Percentiles rank a stretch among this genome's conserved stretches.
Conservation (phyloP, 2,797 vertebrate species). For the Tokudaia muenninki region DNA sequence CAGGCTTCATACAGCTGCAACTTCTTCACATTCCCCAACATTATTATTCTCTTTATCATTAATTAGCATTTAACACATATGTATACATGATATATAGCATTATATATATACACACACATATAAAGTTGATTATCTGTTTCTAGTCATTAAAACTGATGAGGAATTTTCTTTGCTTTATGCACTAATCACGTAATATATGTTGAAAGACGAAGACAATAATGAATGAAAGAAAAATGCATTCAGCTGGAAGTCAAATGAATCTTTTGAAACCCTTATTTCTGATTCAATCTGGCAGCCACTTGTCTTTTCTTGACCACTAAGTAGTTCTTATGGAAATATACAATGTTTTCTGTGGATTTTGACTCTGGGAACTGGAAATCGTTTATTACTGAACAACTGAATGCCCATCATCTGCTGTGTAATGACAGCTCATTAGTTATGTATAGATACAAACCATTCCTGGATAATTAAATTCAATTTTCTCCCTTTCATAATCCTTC, state of each 20-base stretch:
- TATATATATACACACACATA: neutral
- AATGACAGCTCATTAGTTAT: slow-evolving; percentile 70
- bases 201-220: slow-evolving; percentile 34
- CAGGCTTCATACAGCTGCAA: neutral
- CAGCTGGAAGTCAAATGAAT: slow-evolving; percentile 23
- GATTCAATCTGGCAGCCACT: slow-evolving; percentile 69
- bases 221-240: slow-evolving; percentile 18
- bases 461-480: slow-evolving; percentile 67
- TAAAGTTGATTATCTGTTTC: slow-evolving; percentile 4
- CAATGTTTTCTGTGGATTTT: slow-evolving; percentile 60
- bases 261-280: slow-evolving; percentile 54
- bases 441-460: slow-evolving; percentile 53
- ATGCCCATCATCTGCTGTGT: slow-evolving; percentile 62
- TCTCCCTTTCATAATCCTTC: neutral
- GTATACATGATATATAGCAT: neutral
- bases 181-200: neutral
- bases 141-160: neutral
- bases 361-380: slow-evolving; percentile 48
- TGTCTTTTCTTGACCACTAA: slow-evolving; percentile 65
- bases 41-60: neutral
- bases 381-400: slow-evolving; percentile 57
- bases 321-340: slow-evolving; percentile 66
- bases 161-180: slow-evolving; percentile 7
- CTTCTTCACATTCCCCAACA: neutral
- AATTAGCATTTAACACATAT: neutral